Base-by-base conservation (phyloP, 2,888 invertebrate species). In the Orgyia antiqua region DNA sequence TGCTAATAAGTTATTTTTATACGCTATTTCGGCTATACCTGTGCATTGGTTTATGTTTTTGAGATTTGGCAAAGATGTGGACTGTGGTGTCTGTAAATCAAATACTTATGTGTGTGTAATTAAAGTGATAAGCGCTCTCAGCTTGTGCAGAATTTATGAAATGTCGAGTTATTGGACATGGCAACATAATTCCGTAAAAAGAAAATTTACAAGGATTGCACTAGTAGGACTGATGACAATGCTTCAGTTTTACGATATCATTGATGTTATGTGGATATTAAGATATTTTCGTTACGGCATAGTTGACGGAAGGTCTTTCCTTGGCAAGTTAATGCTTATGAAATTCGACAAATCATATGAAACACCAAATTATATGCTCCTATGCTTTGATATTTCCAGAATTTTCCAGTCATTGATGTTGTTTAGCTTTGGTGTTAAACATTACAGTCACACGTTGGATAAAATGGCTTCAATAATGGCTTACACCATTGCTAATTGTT, bases 321-420 rank as follows among this genome's bases (percentile, higher is more conserved):
- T 23, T 7, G 25, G 26, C 7, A 25, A 21, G 21, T 10, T 34
- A 10, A 23, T 34, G 4, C 6, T 11, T 7, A 13, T 29, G 3
- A 34, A 28, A 10, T 29, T 26, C 10, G 33, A 29, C 4, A 20
- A 21, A 5, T 8, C 21, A 1, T 8, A 3, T 4, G 12, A 26
- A 12, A 10, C 26, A 0, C 26, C 32, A 0, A 26, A 32, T n/a
- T 25, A 20, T 3, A 13, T 31, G 4, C 40, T 47, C 6, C 10
- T 52, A 2, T 31, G 36, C 6, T 25, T 42, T 2, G 52, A 59
- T 4, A 29, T 61, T 7, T 38, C 45, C 4, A 56, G 57, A 9
- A 42, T 64, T 2, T 42, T 54, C 4, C 66, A 55, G 10, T 51
- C 55, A 3, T 31, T 65, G 3, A 36, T 61, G 2, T 33, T 66